Evolutionary conservation across 2,797 vertebrate species (phyloP), one percentile per base, ranked within the genome.

Genomic region (Pseudomugil tenellus): DNA sequence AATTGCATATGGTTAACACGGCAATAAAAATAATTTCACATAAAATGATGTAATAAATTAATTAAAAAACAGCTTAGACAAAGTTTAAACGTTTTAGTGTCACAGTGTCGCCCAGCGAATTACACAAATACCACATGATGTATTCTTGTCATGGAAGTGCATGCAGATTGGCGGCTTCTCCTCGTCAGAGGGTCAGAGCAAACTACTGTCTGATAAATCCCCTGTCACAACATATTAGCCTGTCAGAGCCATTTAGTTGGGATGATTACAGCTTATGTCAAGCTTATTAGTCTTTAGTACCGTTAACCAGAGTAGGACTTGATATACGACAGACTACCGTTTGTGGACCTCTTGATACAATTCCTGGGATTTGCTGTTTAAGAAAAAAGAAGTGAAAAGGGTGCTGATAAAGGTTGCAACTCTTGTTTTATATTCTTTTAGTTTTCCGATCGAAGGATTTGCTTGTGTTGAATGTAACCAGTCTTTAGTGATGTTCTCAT

Each of bases 211-310:
- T 35, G 17, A 80, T 83, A 90, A 91, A 91, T 89, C 89, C 88
- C 70, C 85, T 90, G 91, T 92, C 91, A 91, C 85, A 69, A 57
- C 76, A 85, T 25, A 90, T 94, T 92, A 94, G 76, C 79, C 72
- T 43, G 60, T 76, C 75, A 66, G 68, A 70, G 86, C 84, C 79
- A 37, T 86, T 91, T 85, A 85, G 62, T 81, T 10, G 16, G 88
- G 87, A 91, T 89, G 87, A 89, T 73, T 77, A 85, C 74, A 59
- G 90, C 86, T 94, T 91, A 92, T 66, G 85, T 79, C 84, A 90
- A 93, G 89, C 91, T 88, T 79, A 87, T 93, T 93, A 91, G 89
- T 32, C 79, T 86, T 90, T 87, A 86, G 77, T 60, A 19, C 87
- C 63, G 81, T 76, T 83, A 70, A 78, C 77, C 68, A 84, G 62